Conservation (phyloP, 2,888 invertebrate species). For the Eudemis profundana region DNA sequence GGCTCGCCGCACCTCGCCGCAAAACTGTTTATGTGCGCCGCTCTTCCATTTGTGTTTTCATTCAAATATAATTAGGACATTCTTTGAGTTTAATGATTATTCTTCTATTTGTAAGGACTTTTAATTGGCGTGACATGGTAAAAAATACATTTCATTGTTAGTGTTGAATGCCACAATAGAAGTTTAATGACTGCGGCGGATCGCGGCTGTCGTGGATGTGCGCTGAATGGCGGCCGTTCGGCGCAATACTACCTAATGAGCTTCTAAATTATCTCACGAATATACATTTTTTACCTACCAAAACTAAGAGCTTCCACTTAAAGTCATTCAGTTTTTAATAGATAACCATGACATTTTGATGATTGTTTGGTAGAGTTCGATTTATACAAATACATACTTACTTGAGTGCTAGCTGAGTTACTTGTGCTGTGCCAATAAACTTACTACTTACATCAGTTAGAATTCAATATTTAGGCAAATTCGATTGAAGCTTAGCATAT, state of each 20-base stretch:
- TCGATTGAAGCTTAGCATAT: too few species aligned
- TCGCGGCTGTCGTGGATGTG: slow-evolving; percentile 69
- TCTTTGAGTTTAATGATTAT: slow-evolving; percentile 35
- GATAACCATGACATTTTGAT: neutral
- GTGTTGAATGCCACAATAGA: slow-evolving; percentile 71
- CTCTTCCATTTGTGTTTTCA: slow-evolving; percentile 23
- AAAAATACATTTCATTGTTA: slow-evolving; percentile 69
- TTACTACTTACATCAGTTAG: neutral
- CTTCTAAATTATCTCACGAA: slow-evolving; percentile 58
- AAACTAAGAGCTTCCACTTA: neutral
- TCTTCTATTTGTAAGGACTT: slow-evolving; percentile 49
- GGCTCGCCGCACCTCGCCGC: slow-evolving; percentile 58
- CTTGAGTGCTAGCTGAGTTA: neutral
- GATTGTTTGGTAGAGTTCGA: neutral
- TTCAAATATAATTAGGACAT: slow-evolving; percentile 38
- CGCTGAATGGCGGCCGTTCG: slow-evolving; percentile 70
- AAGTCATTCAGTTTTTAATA: neutral
- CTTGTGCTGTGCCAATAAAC: neutral
- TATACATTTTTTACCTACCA: slow-evolving; percentile 61
- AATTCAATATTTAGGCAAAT: neutral
- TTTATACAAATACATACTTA: neutral
- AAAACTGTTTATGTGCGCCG: slow-evolving; percentile 42
- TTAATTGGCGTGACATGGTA: slow-evolving; percentile 60
- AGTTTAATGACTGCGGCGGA: slow-evolving; percentile 67
- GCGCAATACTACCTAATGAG: slow-evolving; percentile 68